Evolutionary conservation across 2,888 invertebrate species (phyloP), one percentile per base, ranked within the genome.

Genomic region (Tetragnatha montana): DNA sequence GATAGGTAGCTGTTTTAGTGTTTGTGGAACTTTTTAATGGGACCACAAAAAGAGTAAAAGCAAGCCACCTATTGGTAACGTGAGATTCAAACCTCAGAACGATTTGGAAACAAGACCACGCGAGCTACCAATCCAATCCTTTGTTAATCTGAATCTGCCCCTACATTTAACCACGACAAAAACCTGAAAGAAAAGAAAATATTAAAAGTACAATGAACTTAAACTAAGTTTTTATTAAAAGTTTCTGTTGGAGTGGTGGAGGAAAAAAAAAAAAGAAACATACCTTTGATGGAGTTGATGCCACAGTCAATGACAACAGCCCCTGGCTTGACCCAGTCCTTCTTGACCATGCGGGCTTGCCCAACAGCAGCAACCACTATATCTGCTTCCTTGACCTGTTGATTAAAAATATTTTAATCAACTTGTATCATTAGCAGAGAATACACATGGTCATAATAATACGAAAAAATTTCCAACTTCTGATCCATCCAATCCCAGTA

Each of bases 221-320:
- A 14, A 17, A 4, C 12, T 17, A 2, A 17, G 12, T 3, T 14
- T 14, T 19, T 21, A 10, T 19, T 17, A 70, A 69, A 70, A 70
- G n/a, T 10, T 75, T 47, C 2, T 21, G 10, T 8, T 73, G 22
- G 12, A 35, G 1, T 35, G 35, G 35, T 1, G 35, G 49, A 35
- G n/a, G 7, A 17, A 47, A 17, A 0, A n/a, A 51, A 47, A 78
- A 49, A 17, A n/a, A 50, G 14, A 35, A 75, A 47, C 12, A 7
- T 89, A 91, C 91, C 91, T 94, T 96, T 95, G 92, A 98, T 96
- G 6, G 97, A 95, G 94, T 98, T 99, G 92, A 99, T 99, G 75
- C 99, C 99, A 94, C 99, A 99, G 94, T 99, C 99, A 92, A 99
- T 99, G 74, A 99, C 99, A 12, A 99, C 96, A 19, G 99, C 99